phyloP scores from a whole-genome alignment of 2,113 vertebrate genomes.

The Oceanodroma tethys region DNA sequence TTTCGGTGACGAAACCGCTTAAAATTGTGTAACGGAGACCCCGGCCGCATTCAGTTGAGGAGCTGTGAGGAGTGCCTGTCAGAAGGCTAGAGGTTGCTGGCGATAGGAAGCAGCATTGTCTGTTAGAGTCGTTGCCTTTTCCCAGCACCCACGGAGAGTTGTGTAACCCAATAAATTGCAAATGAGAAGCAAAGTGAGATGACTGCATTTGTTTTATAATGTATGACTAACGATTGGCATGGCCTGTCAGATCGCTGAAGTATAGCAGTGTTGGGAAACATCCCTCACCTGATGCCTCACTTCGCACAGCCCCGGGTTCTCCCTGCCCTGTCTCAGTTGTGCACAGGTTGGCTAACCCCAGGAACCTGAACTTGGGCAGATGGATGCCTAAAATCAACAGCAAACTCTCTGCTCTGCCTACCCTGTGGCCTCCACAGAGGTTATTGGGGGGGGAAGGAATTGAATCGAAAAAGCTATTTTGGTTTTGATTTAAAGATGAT shows the following conservation, averaged over 20 bases:
- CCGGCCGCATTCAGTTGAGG: background rate
- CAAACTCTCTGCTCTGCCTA: background rate
- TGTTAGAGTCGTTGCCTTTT: background rate
- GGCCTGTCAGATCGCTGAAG: background rate
- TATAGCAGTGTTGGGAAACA: background rate
- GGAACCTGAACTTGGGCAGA: background rate
- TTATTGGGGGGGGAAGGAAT: accelerated
- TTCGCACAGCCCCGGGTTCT: background rate
- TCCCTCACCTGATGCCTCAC: accelerated
- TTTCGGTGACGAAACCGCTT: background rate
- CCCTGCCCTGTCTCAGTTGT: background rate
- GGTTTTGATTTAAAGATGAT: background rate
- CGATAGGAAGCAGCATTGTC: accelerated
- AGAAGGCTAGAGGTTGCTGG: background rate
- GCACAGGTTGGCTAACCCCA: background rate
- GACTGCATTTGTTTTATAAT: background rate
- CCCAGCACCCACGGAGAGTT: background rate
- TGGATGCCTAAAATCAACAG: background rate
- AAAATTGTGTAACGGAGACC: background rate
- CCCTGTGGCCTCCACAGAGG: too few relatives aligned
- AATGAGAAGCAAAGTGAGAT: background rate
- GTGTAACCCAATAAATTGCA: background rate
- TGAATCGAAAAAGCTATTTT: background rate
- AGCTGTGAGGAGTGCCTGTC: background rate
- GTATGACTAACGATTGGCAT: background rate